Conservation (phyloP, 2,888 invertebrate species). For the Campoletis raptor region DNA sequence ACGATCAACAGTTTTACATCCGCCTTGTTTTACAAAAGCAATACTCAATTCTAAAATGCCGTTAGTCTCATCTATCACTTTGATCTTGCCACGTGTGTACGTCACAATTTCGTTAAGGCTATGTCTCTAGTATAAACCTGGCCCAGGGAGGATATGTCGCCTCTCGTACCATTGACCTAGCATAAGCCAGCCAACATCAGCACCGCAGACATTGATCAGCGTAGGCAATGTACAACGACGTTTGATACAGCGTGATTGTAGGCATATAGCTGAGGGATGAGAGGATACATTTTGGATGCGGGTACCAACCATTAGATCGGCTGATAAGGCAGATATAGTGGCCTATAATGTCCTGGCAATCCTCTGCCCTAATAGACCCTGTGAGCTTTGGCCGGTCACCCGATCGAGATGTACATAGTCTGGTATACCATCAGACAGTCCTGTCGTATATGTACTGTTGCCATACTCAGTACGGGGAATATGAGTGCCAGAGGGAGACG, state of each 20-base stretch:
- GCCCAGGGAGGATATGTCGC: conserved; percentile 3
- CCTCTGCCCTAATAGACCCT: conserved; percentile 77
- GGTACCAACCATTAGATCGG: conserved; percentile 78
- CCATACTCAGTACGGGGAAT: conserved; percentile 32
- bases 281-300: conserved; percentile 77
- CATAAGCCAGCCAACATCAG: conserved; percentile 62
- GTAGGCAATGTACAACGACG: conserved; percentile 57
- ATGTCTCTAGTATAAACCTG: conserved; percentile 42
- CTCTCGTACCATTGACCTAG: conserved; percentile 38
- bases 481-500: conserved; percentile 43
- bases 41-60: conserved; percentile 6
- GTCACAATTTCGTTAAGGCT: conserved; percentile 47
- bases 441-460: conserved; percentile 30
- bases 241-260: conserved; percentile 70
- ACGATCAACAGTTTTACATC: conserved; percentile 39
- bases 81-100: conserved; percentile 10
- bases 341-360: conserved; percentile 78
- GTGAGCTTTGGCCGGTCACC: conserved; percentile 65
- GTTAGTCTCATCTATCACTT: conserved; percentile 33
- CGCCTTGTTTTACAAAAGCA: conserved; percentile 25
- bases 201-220: conserved; percentile 70
- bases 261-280: conserved; percentile 63
- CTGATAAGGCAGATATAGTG: conserved; percentile 79
- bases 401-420: conserved; percentile 47
- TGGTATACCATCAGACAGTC: conserved; percentile 40